These are phyloP conservation scores for Tenthredo scrophulariae DNA, from an alignment of 2,888 invertebrate species.

Conservation along the genomic window DNA sequence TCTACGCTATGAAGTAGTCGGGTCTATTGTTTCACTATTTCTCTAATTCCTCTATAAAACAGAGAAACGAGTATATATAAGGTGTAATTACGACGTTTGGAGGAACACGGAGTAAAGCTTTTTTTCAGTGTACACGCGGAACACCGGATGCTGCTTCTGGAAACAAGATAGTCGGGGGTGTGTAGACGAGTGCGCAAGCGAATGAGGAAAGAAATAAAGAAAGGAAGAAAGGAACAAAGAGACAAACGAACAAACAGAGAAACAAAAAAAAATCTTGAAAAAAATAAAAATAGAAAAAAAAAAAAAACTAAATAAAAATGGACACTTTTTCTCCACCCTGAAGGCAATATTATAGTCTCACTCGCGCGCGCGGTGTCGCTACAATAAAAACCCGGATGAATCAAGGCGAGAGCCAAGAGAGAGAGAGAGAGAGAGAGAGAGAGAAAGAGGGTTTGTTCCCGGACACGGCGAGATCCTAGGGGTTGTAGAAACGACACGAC, in stretches of 20 bases:
- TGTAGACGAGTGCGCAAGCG: not conserved
- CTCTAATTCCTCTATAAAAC: not conserved
- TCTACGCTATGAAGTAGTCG: not conserved
- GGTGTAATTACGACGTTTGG: slow-evolving; percentile 30
- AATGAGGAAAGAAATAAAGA: not conserved
- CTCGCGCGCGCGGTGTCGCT: slow-evolving; percentile 8
- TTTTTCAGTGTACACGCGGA: slow-evolving; percentile 13
- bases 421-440: slow-evolving; percentile 49
- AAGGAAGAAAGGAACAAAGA: not conserved
- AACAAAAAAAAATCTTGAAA: not conserved
- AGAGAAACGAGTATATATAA: not conserved
- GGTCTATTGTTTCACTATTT: slow-evolving; percentile 21
- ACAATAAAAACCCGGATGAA: slow-evolving; percentile 44
- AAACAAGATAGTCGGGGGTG: slow-evolving; percentile 9
- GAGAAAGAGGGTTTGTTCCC: slow-evolving; percentile 18
- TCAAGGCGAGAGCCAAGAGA: slow-evolving; percentile 52
- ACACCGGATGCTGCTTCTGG: not conserved
- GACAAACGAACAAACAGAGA: not conserved
- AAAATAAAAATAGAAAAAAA: not conserved
- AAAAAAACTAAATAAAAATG: not conserved
- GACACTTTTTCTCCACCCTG: slow-evolving; percentile 15
- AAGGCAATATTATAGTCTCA: not conserved
- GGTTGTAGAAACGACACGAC: slow-evolving; percentile 12
- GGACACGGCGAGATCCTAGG: not conserved
- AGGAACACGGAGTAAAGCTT: not conserved